These are phyloP conservation scores for Polylopha cassiicola DNA, from an alignment of 2,888 invertebrate species.

Conservation along the genomic window DNA sequence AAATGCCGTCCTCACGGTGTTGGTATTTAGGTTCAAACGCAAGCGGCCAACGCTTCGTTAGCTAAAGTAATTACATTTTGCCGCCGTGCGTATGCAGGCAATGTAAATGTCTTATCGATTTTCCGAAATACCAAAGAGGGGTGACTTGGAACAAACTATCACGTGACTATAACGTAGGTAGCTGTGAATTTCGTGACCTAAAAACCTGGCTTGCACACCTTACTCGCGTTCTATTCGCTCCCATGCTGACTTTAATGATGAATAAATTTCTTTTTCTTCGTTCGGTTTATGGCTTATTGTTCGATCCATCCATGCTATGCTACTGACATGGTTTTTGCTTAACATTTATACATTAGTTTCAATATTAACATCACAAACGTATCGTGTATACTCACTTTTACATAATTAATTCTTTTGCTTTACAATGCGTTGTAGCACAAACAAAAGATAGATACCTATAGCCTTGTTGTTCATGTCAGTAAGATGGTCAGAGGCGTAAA, in stretches of 20 bases:
- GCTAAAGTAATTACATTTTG: too few species aligned
- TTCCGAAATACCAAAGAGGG: conserved; percentile 20
- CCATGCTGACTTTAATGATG: conserved; percentile 33
- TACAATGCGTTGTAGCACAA: too few species aligned
- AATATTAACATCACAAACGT: too few species aligned
- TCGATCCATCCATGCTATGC: too few species aligned
- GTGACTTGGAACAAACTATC: conserved; percentile 26
- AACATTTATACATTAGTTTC: too few species aligned
- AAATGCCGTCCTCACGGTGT: too few species aligned
- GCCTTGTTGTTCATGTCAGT: not conserved
- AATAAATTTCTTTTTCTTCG: conserved; percentile 35
- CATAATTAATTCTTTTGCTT: too few species aligned
- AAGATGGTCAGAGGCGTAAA: conserved; percentile 39
- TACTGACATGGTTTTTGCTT: too few species aligned
- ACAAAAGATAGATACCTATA: too few species aligned
- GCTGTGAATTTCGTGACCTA: conserved; percentile 53
- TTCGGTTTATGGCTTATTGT: conserved; percentile 8
- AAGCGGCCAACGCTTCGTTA: too few species aligned
- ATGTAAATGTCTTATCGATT: conserved; percentile 15
- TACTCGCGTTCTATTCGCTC: conserved; percentile 36
- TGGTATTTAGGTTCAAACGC: too few species aligned
- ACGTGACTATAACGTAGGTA: conserved; percentile 28
- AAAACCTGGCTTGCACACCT: conserved; percentile 49
- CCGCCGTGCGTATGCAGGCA: conserved; percentile 16
- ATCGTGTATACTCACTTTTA: too few species aligned